Percentiles rank a stretch among this genome's conserved stretches.
These are phyloP conservation scores for Falco punctatus DNA, from an alignment of 2,113 vertebrate species.

Conservation along the genomic window DNA sequence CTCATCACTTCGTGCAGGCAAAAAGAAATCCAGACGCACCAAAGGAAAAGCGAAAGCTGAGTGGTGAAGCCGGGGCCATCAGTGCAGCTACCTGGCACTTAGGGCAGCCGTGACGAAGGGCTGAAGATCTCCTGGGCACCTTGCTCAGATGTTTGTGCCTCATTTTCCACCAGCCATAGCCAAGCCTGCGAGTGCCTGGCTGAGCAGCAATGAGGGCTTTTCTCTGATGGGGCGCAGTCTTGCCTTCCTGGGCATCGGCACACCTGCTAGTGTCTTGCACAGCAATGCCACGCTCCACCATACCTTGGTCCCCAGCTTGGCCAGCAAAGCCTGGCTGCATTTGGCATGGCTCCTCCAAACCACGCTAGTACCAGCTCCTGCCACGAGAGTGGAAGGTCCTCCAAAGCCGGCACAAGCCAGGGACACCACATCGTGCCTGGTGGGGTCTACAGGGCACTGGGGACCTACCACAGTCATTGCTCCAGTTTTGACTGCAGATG, in stretches of 20 bases:
- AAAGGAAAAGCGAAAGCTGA: background rate
- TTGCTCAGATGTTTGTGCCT: background rate
- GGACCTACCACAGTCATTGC: rapidly evolving
- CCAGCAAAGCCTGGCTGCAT: background rate
- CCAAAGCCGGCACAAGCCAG: rapidly evolving
- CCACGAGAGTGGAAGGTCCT: rapidly evolving
- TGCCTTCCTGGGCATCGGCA: too few species aligned
- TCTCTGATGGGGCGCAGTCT: rapidly evolving
- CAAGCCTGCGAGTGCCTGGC: rapidly evolving
- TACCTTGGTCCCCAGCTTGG: background rate
- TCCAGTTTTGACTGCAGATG: rapidly evolving
- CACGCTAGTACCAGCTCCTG: rapidly evolving
- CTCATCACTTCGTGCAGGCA: background rate
- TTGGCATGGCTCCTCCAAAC: rapidly evolving
- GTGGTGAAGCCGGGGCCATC: rapidly evolving
- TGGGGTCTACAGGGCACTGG: background rate
- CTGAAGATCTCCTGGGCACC: background rate
- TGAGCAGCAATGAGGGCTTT: background rate
- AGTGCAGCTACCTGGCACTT: rapidly evolving
- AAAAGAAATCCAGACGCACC: background rate
- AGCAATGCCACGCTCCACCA: rapidly evolving
- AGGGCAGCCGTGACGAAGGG: rapidly evolving
- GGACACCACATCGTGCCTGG: rapidly evolving
- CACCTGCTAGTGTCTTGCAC: rapidly evolving
- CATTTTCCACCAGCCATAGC: background rate